Evolutionary conservation across 35 echinoderm and acorn worm genomes (phyloP), one percentile per base, ranked within the genome.

Genomic region (Amphiura filiformis): DNA sequence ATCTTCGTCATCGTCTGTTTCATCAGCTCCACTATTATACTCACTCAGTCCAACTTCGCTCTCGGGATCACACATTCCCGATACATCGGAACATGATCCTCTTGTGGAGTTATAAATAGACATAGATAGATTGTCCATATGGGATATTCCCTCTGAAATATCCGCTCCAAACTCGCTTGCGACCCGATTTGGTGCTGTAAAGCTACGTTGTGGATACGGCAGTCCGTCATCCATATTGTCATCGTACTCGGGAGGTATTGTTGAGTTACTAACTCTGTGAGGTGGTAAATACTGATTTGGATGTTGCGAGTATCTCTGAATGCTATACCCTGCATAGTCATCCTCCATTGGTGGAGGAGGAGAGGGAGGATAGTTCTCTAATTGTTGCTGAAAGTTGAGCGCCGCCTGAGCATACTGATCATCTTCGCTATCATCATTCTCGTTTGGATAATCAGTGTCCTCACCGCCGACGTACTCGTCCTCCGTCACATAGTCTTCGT

Each of bases 401-500:
- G 96, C 84, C 3, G 86, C 90, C 32, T 82, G 87, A 2, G 90
- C 36, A 83, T 86, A 92, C 47, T 93, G 84, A 26, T 70, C 61
- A 70, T 70, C 61, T 2, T 70, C 61, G 65, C 92, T 90, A 65
- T 92, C 96, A n/a, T 89, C 90, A 31, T 93, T 87, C 35, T 94
- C 96, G 1, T 75, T 77, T 0, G 90, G 96, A 84, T 99, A 99
- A 39, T 99, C 96, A 0, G 96, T 99, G 57, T 99, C 96, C 36
- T 99, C 96, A 15, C 94, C 94, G 22, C 90, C 94, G 0, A 99
- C 93, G 57, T 88, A 99, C 56, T 99, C 96, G 23, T 99, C 96
- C 32, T 97, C 95, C 0, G 75, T 84, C 38, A 87, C 84, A 81
- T 88, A 86, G 17, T 97, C 95, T 14, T 88, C 86, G 81, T 91